phyloP scores from a whole-genome alignment of 2,113 vertebrate genomes.

The Elgaria multicarinata region DNA sequence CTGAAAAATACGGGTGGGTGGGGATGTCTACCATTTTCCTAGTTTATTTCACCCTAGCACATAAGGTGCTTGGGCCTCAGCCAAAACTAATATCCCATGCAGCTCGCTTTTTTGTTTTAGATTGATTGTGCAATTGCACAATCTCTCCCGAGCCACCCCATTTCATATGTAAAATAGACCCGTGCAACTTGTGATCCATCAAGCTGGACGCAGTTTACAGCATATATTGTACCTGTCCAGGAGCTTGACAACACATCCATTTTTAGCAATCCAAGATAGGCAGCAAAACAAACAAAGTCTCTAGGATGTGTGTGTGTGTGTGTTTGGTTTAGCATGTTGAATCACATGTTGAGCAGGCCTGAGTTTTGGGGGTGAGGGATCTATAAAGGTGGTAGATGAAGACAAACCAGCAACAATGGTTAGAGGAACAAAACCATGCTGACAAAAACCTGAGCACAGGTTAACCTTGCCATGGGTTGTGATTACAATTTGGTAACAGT shows the following conservation, averaged over 20 bases:
- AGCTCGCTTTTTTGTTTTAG: neutral
- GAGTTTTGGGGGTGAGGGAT: neutral
- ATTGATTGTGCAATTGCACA: neutral
- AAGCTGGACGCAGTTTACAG: neutral
- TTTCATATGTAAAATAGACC: neutral
- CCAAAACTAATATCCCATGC: neutral
- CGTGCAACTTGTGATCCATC: neutral
- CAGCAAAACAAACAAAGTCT: too few species aligned
- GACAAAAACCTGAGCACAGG: neutral
- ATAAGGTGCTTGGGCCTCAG: neutral
- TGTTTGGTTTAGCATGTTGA: neutral
- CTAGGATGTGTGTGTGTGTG: too few species aligned
- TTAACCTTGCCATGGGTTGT: neutral
- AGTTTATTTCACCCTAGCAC: neutral
- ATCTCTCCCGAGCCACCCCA: neutral
- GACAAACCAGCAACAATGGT: neutral
- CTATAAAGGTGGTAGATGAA: neutral
- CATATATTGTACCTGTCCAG: too few species aligned
- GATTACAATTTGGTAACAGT: too few species aligned
- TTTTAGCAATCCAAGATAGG: neutral
- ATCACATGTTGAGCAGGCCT: neutral
- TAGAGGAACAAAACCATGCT: neutral
- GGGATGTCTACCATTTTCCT: neutral
- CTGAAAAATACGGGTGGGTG: neutral
- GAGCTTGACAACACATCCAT: too few species aligned